Evolutionary conservation across 2,888 invertebrate genomes (phyloP).

Genomic region (Thelaira solivaga): DNA sequence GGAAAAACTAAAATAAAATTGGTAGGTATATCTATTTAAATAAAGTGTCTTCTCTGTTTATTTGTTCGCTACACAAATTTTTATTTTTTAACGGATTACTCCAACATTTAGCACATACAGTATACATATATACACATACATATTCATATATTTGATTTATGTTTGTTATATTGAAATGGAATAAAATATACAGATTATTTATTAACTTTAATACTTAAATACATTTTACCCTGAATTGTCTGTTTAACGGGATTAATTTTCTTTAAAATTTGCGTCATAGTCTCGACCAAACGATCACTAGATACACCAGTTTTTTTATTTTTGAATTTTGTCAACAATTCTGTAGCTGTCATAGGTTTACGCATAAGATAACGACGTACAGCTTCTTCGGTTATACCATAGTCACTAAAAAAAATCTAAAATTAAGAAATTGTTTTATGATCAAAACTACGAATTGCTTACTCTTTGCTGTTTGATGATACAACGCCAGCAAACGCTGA

Average conservation of each 20-base stretch:
- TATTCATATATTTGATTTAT: too few relatives aligned
- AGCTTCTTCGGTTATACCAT: slow-evolving; percentile 95
- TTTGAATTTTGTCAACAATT: slow-evolving; percentile 95
- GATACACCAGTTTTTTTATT: slow-evolving; percentile 94
- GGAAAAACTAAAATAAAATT: too few relatives aligned
- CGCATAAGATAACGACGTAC: slow-evolving; percentile 95
- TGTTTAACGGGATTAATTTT: slow-evolving; percentile 95
- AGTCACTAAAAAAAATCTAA: slow-evolving; percentile 81
- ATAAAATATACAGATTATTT: slow-evolving; percentile 60
- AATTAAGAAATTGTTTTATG: not conserved
- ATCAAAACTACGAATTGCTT: too few relatives aligned
- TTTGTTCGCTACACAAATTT: too few relatives aligned
- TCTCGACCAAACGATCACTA: slow-evolving; percentile 93
- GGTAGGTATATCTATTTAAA: too few relatives aligned
- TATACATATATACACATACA: not conserved
- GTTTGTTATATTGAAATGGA: not conserved
- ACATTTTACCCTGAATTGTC: slow-evolving; percentile 95
- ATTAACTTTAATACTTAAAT: slow-evolving; percentile 87
- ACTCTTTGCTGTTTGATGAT: slow-evolving; percentile 75
- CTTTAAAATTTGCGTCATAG: slow-evolving; percentile 96
- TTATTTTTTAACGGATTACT: too few relatives aligned
- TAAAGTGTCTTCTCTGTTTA: too few relatives aligned
- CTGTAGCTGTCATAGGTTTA: slow-evolving; percentile 98
- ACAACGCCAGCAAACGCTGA: slow-evolving; percentile 76
- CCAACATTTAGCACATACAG: too few relatives aligned